phyloP scores from a whole-genome alignment of 2,113 vertebrate species.

The Physeter macrocephalus region DNA sequence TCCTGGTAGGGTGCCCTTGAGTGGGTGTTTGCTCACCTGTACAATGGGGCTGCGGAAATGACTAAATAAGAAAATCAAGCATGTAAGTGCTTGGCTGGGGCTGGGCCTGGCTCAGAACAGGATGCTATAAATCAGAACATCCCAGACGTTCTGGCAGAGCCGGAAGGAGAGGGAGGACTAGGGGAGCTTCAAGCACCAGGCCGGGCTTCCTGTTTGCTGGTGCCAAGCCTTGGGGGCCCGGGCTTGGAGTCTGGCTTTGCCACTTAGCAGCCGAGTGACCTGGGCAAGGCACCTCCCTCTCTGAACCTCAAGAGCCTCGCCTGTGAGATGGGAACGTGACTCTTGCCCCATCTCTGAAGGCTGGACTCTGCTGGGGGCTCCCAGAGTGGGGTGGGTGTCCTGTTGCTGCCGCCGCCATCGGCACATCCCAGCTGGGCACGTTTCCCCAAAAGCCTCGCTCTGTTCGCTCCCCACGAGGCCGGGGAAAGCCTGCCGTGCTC shows the following conservation, averaged over 20 bases:
- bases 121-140: not conserved
- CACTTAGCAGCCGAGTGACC: not conserved
- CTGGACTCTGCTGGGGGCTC: not conserved
- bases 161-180: not conserved
- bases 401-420: not conserved
- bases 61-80: not conserved
- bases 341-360: not conserved
- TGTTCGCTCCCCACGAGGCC: not conserved
- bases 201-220: not conserved
- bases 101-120: not conserved
- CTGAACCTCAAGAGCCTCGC: not conserved
- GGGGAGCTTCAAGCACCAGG: not conserved
- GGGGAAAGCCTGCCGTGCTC: not conserved
- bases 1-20: not conserved
- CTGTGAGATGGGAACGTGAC: not conserved
- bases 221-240: not conserved
- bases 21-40: conserved; percentile 10
- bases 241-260: not conserved
- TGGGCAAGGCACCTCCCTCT: not conserved
- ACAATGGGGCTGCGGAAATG: not conserved
- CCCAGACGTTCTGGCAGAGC: not conserved
- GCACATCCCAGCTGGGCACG: not conserved
- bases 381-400: not conserved
- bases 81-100: not conserved
- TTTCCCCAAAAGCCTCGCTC: conserved; percentile 43